phyloP scores from a whole-genome alignment of 2,888 invertebrate species.

The Megalurothrips usitatus region DNA sequence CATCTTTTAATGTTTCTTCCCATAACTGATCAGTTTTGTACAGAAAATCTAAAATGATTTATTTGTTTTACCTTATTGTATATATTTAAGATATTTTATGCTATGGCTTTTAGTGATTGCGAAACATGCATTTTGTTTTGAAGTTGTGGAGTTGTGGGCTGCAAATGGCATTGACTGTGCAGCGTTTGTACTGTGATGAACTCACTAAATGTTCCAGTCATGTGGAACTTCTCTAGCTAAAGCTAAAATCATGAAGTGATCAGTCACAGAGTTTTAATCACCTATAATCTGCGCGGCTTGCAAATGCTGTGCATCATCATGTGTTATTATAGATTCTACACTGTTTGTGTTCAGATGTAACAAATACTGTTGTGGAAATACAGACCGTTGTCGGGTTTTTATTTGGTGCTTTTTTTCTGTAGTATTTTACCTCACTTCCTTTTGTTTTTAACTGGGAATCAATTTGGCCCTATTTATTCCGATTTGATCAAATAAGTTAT shows the following conservation, averaged over 20 bases:
- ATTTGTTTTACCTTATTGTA: conserved; percentile 21
- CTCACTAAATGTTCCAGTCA: neutral
- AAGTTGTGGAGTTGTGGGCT: neutral
- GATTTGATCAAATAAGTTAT: neutral
- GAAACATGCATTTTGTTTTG: neutral
- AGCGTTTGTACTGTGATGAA: conserved; percentile 22
- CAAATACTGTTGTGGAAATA: conserved; percentile 11
- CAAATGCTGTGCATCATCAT: conserved; percentile 15
- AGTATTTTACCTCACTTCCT: conserved; percentile 12
- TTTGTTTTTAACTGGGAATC: neutral
- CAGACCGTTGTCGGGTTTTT: conserved; percentile 7
- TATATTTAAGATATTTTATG: conserved; percentile 24
- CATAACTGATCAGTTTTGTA: neutral
- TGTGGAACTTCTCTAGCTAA: neutral
- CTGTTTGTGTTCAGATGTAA: conserved; percentile 25
- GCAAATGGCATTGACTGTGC: neutral
- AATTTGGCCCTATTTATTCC: too few species aligned
- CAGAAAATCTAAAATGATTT: conserved; percentile 12
- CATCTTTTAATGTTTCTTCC: neutral
- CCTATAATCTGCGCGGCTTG: neutral
- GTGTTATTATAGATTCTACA: conserved; percentile 5
- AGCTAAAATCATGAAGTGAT: conserved; percentile 23
- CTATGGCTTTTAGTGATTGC: conserved; percentile 18
- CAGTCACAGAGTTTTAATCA: conserved; percentile 14
- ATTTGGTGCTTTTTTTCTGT: conserved; percentile 23